Evolutionary conservation across 2,113 vertebrate genomes (phyloP).

Genomic region (Dascyllus trimaculatus): DNA sequence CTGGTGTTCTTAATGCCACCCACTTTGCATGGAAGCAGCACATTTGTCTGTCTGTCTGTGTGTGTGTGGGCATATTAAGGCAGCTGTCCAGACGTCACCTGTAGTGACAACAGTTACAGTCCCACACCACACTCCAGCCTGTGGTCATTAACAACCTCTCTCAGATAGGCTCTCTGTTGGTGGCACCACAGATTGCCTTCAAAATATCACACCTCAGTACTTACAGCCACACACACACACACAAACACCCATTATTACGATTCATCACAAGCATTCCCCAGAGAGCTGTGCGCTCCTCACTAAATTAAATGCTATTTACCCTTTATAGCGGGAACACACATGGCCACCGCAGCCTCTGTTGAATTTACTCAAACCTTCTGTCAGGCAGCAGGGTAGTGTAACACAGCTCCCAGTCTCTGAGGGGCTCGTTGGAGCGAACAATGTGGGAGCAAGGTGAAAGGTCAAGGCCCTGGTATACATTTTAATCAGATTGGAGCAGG

Average conservation of each 20-base stretch:
- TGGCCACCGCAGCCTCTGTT: neutral
- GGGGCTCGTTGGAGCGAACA: conserved; percentile 30
- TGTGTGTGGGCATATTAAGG: conserved; percentile 5
- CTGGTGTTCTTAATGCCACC: conserved; percentile 35
- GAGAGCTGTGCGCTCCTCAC: conserved; percentile 1
- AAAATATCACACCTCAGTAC: conserved; percentile 11
- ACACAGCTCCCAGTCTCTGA: conserved; percentile 15
- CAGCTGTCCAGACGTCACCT: conserved; percentile 63
- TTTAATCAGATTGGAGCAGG: conserved; percentile 70
- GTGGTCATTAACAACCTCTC: conserved; percentile 13
- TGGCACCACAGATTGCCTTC: conserved; percentile 17
- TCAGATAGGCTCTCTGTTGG: conserved; percentile 19
- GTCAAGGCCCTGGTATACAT: conserved; percentile 55
- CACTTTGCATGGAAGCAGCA: conserved; percentile 25
- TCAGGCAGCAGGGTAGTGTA: conserved; percentile 11
- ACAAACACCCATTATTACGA: conserved; percentile 17
- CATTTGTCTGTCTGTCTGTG: conserved; percentile 14
- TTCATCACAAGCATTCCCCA: conserved; percentile 30
- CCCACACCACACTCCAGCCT: conserved; percentile 25
- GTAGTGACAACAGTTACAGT: conserved; percentile 46
- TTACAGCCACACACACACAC: conserved; percentile 17
- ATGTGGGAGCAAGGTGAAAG: conserved; percentile 60
- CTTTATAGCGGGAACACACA: conserved; percentile 24
- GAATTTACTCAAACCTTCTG: conserved; percentile 43
- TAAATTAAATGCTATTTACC: conserved; percentile 50